Conservation (phyloP, 2,888 invertebrate genomes). For the Drosophila anceps region DNA sequence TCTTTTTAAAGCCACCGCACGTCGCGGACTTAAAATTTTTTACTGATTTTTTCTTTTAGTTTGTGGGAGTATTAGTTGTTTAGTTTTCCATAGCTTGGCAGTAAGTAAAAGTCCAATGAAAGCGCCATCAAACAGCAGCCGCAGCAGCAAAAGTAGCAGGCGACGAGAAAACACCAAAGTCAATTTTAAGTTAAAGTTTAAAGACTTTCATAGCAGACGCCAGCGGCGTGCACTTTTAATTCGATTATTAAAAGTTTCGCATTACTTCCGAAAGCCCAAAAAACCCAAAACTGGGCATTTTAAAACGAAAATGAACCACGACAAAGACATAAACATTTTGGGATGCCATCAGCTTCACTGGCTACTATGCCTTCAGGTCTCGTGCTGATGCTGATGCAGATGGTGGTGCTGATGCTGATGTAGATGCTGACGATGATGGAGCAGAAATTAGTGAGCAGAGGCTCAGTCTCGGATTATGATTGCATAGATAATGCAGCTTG, state of each 20-base stretch:
- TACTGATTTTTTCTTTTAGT: conserved; percentile 15
- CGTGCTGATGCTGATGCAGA: conserved; percentile 20
- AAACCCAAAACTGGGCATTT: conserved; percentile 17
- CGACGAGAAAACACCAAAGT: conserved; percentile 49
- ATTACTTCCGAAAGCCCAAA: conserved; percentile 70
- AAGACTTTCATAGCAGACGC: conserved; percentile 66
- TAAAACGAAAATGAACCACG: conserved; percentile 37
- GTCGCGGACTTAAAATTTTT: conserved; percentile 34
- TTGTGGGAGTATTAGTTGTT: conserved; percentile 61
- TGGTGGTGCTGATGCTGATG: conserved; percentile 58
- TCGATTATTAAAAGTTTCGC: conserved; percentile 81
- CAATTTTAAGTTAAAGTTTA: conserved; percentile 52
- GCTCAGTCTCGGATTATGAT: conserved; percentile 43
- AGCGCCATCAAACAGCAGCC: conserved; percentile 59
- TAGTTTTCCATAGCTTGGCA: conserved; percentile 63
- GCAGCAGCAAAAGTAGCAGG: conserved; percentile 22
- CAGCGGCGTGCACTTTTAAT: conserved; percentile 69
- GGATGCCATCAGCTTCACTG: conserved; percentile 31
- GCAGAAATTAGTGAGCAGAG: conserved; percentile 62
- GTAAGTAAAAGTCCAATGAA: conserved; percentile 79
- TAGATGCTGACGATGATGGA: conserved; percentile 60
- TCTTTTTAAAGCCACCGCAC: conserved; percentile 54
- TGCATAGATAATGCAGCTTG: conserved; percentile 66
- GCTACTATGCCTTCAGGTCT: conserved; percentile 12
- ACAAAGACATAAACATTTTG: conserved; percentile 46